phyloP scores from a whole-genome alignment of 2,113 vertebrate species.

The Notarius lentiginosus region DNA sequence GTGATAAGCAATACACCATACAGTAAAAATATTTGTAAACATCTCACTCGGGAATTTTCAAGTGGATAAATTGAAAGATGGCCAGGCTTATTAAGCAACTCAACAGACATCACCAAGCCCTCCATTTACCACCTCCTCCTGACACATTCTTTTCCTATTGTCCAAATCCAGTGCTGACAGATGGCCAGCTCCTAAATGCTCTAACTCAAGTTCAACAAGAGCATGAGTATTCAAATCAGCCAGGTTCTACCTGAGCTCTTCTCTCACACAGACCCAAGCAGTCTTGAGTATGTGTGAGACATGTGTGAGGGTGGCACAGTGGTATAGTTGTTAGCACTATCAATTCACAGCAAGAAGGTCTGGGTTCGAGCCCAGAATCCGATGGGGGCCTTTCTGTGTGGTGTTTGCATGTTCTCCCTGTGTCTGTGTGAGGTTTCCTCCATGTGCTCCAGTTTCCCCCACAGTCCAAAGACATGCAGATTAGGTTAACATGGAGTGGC shows the following conservation, averaged over 20 bases:
- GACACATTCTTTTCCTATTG: conserved; percentile 27
- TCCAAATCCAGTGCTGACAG: conserved; percentile 7
- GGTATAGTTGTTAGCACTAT: too few species aligned
- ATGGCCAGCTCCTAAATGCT: background rate
- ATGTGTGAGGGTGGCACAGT: too few species aligned
- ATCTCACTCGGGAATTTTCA: conserved; percentile 28
- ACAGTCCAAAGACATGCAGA: too few species aligned
- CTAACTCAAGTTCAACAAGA: background rate
- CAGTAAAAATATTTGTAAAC: conserved; percentile 50
- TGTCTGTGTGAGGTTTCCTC: too few species aligned
- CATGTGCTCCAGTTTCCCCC: too few species aligned
- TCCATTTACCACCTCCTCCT: conserved; percentile 6
- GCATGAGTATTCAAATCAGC: background rate
- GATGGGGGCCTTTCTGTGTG: too few species aligned
- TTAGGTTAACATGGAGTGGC: too few species aligned
- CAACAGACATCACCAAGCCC: conserved; percentile 13
- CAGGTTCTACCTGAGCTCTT: background rate
- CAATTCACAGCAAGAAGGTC: too few species aligned
- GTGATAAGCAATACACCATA: conserved; percentile 39
- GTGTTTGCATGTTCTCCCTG: too few species aligned
- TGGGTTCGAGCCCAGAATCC: too few species aligned
- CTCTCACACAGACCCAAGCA: background rate
- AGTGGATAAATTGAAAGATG: conserved; percentile 31
- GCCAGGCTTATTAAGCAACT: conserved; percentile 29
- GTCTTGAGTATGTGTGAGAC: too few species aligned